phyloP scores from a whole-genome alignment of 1,140 invertebrate genomes.

The Drosophila sp. region DNA sequence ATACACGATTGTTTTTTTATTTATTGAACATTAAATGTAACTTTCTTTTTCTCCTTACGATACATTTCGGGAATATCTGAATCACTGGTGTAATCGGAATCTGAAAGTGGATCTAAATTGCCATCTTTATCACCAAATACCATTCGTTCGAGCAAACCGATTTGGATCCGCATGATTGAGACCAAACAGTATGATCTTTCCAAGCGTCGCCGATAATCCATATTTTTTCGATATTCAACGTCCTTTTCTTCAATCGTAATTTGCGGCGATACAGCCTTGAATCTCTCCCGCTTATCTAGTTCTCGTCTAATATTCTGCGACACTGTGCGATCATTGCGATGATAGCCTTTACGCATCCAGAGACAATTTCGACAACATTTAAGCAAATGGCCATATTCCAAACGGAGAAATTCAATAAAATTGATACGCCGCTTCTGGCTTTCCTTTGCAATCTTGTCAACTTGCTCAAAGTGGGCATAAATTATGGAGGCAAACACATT shows the following conservation, averaged over 20 bases:
- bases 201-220: slow-evolving; percentile 24
- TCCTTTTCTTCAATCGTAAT: background rate
- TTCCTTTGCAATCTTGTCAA: slow-evolving; percentile 20
- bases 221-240: background rate
- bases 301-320: slow-evolving; percentile 33
- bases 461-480: slow-evolving; percentile 40
- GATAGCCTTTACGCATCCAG: slow-evolving; percentile 16
- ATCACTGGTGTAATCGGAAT: slow-evolving; percentile 18
- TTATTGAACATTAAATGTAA: background rate
- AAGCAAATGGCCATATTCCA: slow-evolving; percentile 37
- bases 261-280: too few species aligned
- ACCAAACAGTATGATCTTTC: slow-evolving; percentile 14
- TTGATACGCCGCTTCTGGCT: background rate
- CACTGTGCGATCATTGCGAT: slow-evolving; percentile 34
- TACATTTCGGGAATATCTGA: slow-evolving; percentile 38
- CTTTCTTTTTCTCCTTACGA: background rate
- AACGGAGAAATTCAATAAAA: slow-evolving; percentile 55
- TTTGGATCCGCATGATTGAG: slow-evolving; percentile 38
- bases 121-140: slow-evolving; percentile 29
- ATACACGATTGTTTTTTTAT: too few species aligned
- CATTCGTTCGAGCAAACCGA: slow-evolving; percentile 42
- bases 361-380: background rate
- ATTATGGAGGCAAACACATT: slow-evolving; percentile 67
- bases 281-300: background rate
- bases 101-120: slow-evolving; percentile 18